phyloP scores from a whole-genome alignment of 2,797 vertebrate species.

The Esox masquinongy region DNA sequence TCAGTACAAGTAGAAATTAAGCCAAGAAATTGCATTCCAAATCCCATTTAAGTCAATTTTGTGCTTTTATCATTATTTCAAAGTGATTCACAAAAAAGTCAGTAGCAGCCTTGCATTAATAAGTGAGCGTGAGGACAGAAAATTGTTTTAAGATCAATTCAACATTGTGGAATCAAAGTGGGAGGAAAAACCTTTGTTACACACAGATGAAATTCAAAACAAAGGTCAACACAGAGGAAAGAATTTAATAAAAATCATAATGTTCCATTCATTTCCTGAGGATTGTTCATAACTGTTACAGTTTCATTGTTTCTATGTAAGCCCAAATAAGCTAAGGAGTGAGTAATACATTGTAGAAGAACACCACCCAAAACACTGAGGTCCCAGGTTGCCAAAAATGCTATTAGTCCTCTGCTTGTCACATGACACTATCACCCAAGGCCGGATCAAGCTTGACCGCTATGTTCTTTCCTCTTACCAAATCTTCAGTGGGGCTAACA shows the following conservation, averaged over 20 bases:
- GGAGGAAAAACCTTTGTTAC: too few relatives aligned
- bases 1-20: neutral
- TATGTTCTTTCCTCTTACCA: conserved; percentile 11
- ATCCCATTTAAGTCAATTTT: neutral
- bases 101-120: neutral
- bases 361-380: conserved; percentile 8
- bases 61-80: neutral
- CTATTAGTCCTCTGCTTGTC: conserved; percentile 29
- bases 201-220: neutral
- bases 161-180: too few relatives aligned
- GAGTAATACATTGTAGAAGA: neutral
- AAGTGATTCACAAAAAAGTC: neutral
- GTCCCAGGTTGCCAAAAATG: conserved; percentile 21
- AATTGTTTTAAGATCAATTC: neutral
- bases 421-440: conserved; percentile 5
- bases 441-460: neutral
- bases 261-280: conserved; percentile 16
- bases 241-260: conserved; percentile 37
- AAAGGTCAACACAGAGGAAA: conserved; percentile 4
- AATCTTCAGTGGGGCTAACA: conserved; percentile 26
- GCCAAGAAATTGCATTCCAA: neutral
- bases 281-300: conserved; percentile 41
- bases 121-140: neutral
- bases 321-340: neutral
- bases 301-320: conserved; percentile 3